Evolutionary conservation across 2,888 invertebrate genomes (phyloP), one percentile per base, ranked within the genome.

Genomic region (Alsophila aescularia): DNA sequence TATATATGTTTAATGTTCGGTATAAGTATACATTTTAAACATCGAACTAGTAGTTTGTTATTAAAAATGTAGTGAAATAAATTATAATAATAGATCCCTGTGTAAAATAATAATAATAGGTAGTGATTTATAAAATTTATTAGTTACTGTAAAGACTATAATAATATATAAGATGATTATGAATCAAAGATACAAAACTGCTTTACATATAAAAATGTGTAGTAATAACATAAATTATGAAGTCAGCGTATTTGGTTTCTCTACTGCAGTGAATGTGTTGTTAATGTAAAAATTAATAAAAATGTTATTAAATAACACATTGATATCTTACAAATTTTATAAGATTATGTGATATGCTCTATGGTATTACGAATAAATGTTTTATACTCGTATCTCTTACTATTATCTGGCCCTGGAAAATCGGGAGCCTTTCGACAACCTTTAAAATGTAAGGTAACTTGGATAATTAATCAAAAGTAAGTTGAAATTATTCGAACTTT

Each of bases 171-270:
- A 52, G 27, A 2, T 24, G 16, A 41, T 43, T 44, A 29, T 49
- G 59, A 63, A 65, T 63, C 61, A 32, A 61, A 65, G 60, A 65
- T 65, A 61, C 63, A 27, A 35, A 18, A 12, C 40, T 49, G 43
- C 41, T 49, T 42, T 40, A 14, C n/a, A n/a, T n/a, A n/a, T n/a
- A n/a, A 16, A 24, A 24, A 10, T 13, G 5, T 32, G 2, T 13
- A 32, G 12, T n/a, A n/a, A n/a, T n/a, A n/a, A n/a, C 29, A 29
- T 29, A 29, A 12, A 12, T 32, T 7, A 32, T 32, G 1, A 13
- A 13, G 2, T 48, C 32, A 9, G 40, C 12, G 39, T 45, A 24
- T 34, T 32, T 32, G 18, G 29, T 51, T 44, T 36, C 21, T n/a
- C n/a, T n/a, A 52, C 40, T 44, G 39, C 43, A 45, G 49, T 54